Evolutionary conservation across 2,888 invertebrate species (phyloP), one percentile per base, ranked within the genome.

Genomic region (Tachina lurida): DNA sequence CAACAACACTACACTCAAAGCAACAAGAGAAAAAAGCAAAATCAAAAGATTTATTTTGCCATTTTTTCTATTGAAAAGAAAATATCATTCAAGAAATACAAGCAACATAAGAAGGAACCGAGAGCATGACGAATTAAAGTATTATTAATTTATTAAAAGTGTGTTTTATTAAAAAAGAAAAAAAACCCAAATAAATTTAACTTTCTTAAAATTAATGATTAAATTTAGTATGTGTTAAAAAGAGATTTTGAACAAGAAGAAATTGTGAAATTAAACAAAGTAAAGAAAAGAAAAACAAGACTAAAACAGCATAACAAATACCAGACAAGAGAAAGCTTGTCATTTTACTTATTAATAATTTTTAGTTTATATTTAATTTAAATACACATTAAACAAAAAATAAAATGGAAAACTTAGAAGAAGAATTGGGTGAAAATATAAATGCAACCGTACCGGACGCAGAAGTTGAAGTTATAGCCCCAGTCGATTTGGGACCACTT

Each of bases 341-440:
- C 17, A 70, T 22, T 65, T 56, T 63, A 49, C 49, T 67, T 2
- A 31, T 45, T 31, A 49, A 47, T 15, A 8, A 54, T 63, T 52
- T 62, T 73, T 65, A 41, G 39, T 68, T 81, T 31, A 13, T 31
- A 13, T 71, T 22, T 41, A 56, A 56, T 43, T 74, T 58, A 22
- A 17, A 60, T 39, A 58, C 31, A 31, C 5, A 45, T 71, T 45
- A 10, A 8, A 2, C 19, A 62, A 41, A 39, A 15, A 41, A 62
- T 70, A 73, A 70, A 65, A 86, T 86, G 86, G 86, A 86, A 71
- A 86, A 86, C 68, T 76, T 83, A 31, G 86, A 86, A 47, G 82
- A 85, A 41, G 76, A 83, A 39, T 67, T 43, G 12, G 54, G 19
- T n/a, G 60, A 73, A 47, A 43, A 65, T 56, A 43, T 56, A 68